A percentile compares a stretch with the other conserved stretches of the same genome.
Evolutionary conservation across 1,140 invertebrate genomes (phyloP).

Genomic region (Mycetomoellerius zeteki): DNA sequence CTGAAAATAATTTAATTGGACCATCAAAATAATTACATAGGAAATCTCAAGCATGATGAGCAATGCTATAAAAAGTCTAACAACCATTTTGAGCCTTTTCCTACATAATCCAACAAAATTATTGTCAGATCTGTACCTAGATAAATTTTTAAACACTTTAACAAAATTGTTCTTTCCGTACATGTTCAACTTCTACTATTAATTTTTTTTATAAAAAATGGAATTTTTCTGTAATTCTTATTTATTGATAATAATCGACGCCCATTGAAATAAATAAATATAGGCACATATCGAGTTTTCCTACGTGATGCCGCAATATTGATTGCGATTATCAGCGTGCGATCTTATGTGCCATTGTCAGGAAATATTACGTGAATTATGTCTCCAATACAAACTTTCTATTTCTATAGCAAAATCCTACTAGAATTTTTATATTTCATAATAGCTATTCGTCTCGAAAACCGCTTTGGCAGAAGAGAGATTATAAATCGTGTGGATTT

Average conservation of each 20-base stretch:
- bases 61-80: too few species aligned
- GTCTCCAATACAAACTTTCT: background rate
- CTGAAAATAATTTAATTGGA: too few species aligned
- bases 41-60: too few species aligned
- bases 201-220: background rate
- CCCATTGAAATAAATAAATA: background rate
- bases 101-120: too few species aligned
- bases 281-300: background rate
- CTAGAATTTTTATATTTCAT: background rate
- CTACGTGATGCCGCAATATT: conserved; percentile 42
- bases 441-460: background rate
- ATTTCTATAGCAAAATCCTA: background rate
- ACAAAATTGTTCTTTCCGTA: too few species aligned
- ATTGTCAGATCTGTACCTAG: too few species aligned
- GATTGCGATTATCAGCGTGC: conserved; percentile 62
- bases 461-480: background rate
- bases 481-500: conserved; percentile 1
- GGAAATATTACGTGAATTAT: conserved; percentile 44
- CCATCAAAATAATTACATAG: too few species aligned
- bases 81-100: too few species aligned
- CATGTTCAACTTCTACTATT: background rate
- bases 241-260: background rate
- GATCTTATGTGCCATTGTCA: conserved; percentile 60
- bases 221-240: background rate
- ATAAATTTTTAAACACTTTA: too few species aligned